Percentiles rank a stretch among this genome's conserved stretches.
These are phyloP conservation scores for Hymenochirus boettgeri DNA, from an alignment of 2,113 vertebrate species.

Conservation along the genomic window DNA sequence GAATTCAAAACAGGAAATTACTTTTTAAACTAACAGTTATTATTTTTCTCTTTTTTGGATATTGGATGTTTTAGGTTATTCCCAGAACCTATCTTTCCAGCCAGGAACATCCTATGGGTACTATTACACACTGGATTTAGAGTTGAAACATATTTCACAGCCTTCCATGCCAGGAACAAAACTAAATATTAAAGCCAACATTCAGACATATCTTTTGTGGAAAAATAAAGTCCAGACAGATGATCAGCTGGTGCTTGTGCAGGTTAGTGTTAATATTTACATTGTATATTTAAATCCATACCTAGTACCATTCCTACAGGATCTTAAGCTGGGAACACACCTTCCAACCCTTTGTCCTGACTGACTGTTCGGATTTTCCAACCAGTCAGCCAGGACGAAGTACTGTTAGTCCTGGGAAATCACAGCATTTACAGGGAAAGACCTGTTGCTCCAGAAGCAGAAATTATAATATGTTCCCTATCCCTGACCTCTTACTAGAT, in stretches of 20 bases:
- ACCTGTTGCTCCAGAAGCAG: no score
- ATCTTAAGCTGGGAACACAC: no score
- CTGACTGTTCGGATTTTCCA: no score
- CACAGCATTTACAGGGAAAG: no score
- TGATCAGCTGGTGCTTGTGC: slow-evolving; percentile 54
- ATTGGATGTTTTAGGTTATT: slow-evolving; percentile 32
- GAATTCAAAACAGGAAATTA: no score
- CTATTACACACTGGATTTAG: slow-evolving; percentile 44
- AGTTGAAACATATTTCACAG: not conserved
- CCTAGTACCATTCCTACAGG: no score
- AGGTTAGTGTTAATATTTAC: slow-evolving; percentile 46
- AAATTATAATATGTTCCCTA: no score
- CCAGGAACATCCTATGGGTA: slow-evolving; percentile 50
- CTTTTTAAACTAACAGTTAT: not conserved
- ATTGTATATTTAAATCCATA: no score
- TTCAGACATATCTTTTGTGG: slow-evolving; percentile 47
- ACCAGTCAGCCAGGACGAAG: no score
- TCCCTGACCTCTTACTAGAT: no score
- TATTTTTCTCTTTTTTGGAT: slow-evolving; percentile 16
- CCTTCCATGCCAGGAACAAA: accelerated
- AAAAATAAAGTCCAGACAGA: not conserved
- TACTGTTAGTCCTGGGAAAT: no score
- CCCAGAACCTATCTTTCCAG: slow-evolving; percentile 45
- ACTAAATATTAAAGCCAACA: slow-evolving; percentile 30
- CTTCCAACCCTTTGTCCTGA: no score